phyloP scores from a whole-genome alignment of 2,888 invertebrate genomes.

The Pristionchus japonicus region DNA sequence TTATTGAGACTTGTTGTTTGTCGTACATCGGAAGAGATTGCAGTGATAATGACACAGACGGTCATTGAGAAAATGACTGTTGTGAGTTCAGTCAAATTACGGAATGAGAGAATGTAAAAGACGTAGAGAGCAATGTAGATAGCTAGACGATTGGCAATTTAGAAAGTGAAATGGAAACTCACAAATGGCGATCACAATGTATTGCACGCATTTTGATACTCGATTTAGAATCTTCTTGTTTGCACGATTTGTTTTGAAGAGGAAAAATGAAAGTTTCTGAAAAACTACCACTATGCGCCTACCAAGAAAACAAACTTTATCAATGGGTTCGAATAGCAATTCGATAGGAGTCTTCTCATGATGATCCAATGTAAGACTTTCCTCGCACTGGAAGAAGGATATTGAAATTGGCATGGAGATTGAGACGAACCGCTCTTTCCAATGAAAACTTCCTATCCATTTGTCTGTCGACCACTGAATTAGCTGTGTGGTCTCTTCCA shows the following conservation, averaged over 20 bases:
- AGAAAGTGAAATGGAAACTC: neutral
- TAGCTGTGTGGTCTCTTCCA: neutral
- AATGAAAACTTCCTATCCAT: neutral
- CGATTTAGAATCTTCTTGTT: neutral
- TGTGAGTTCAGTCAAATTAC: neutral
- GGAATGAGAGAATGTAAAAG: neutral
- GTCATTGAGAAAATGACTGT: constrained; percentile 25
- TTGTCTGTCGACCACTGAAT: neutral
- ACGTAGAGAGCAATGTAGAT: neutral
- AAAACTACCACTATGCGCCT: no score
- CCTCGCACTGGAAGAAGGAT: neutral
- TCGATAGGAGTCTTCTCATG: neutral
- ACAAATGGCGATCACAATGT: neutral
- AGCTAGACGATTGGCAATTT: neutral
- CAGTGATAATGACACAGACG: neutral
- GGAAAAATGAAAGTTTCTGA: constrained; percentile 15
- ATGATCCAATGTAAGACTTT: neutral
- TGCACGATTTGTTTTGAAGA: constrained; percentile 9
- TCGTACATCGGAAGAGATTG: neutral
- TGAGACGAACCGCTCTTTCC: neutral
- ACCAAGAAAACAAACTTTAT: neutral
- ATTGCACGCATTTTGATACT: neutral
- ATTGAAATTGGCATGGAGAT: neutral
- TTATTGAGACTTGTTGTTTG: neutral
- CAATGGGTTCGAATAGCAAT: neutral